phyloP scores from a whole-genome alignment of 2,797 vertebrate species.

The Esox lucius region DNA sequence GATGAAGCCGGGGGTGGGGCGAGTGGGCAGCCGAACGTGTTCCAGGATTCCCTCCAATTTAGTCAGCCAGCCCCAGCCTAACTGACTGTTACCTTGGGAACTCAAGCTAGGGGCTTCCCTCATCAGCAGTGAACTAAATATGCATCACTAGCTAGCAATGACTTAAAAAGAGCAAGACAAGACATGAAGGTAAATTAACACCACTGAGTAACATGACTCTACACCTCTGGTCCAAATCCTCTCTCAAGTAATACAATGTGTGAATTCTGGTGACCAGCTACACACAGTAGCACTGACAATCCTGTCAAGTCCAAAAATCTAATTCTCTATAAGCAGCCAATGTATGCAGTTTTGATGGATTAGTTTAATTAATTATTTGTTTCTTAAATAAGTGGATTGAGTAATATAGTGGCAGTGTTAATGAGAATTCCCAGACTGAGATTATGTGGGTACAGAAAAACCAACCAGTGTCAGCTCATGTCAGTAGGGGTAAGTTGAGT shows the following conservation, averaged over 20 bases:
- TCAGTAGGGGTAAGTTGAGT: slow-evolving; percentile 54
- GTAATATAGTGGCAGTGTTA: slow-evolving; percentile 63
- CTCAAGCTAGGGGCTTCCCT: slow-evolving; percentile 79
- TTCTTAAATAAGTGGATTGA: slow-evolving; percentile 67
- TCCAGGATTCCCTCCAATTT: slow-evolving; percentile 86
- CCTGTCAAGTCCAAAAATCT: slow-evolving; percentile 41
- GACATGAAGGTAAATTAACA: slow-evolving; percentile 15
- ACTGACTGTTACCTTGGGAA: slow-evolving; percentile 83
- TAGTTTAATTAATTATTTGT: slow-evolving; percentile 61
- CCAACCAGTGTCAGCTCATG: slow-evolving; percentile 46
- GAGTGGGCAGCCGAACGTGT: slow-evolving; percentile 80
- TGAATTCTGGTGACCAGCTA: not conserved
- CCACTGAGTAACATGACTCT: slow-evolving; percentile 36
- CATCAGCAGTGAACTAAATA: slow-evolving; percentile 62
- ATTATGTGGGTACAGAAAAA: slow-evolving; percentile 49
- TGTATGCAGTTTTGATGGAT: slow-evolving; percentile 68
- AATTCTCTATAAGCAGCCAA: slow-evolving; percentile 51
- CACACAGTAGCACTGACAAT: slow-evolving; percentile 36
- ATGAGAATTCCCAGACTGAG: slow-evolving; percentile 45
- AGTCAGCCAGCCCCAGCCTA: slow-evolving; percentile 80
- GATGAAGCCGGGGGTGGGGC: slow-evolving; percentile 77
- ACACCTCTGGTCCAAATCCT: slow-evolving; percentile 62
- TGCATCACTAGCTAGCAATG: slow-evolving; percentile 47
- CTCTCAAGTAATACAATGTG: slow-evolving; percentile 35
- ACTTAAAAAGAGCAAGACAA: slow-evolving; percentile 30